These are phyloP conservation scores for Loris lydekkerianus DNA, from an alignment of 2,797 vertebrate genomes.

Conservation along the genomic window DNA sequence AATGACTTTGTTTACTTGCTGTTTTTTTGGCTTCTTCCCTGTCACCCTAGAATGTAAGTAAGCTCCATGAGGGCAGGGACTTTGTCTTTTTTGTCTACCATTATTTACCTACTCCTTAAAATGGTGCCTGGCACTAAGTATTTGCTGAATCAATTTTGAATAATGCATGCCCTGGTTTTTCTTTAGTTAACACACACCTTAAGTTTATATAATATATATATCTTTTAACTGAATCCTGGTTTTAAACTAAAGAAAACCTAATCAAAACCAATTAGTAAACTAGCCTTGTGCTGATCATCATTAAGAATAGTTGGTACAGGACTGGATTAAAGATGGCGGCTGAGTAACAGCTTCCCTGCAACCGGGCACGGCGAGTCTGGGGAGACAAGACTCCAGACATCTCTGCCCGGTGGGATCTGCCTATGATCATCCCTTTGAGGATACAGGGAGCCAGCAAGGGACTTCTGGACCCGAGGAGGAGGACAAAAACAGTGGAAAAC, in stretches of 20 bases:
- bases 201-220: constrained; percentile 12
- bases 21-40: background rate
- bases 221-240: background rate
- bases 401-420: too few relatives aligned
- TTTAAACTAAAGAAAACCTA: constrained; percentile 55
- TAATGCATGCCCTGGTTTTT: constrained; percentile 31
- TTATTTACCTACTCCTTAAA: constrained; percentile 3
- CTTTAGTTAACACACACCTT: constrained; percentile 45
- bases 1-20: constrained; percentile 37
- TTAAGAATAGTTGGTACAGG: background rate
- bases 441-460: too few relatives aligned
- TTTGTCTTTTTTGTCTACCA: background rate
- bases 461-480: too few relatives aligned
- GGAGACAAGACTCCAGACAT: too few relatives aligned
- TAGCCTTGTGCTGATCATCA: background rate
- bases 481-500: too few relatives aligned
- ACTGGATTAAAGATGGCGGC: too few relatives aligned
- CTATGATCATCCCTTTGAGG: too few relatives aligned
- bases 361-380: too few relatives aligned
- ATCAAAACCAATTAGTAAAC: constrained; percentile 48
- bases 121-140: background rate
- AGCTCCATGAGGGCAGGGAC: background rate
- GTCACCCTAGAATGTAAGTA: constrained; percentile 23
- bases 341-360: too few relatives aligned
- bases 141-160: constrained; percentile 47